Base-by-base conservation (phyloP, 2,888 invertebrate genomes). In the Pollenia angustigena region DNA sequence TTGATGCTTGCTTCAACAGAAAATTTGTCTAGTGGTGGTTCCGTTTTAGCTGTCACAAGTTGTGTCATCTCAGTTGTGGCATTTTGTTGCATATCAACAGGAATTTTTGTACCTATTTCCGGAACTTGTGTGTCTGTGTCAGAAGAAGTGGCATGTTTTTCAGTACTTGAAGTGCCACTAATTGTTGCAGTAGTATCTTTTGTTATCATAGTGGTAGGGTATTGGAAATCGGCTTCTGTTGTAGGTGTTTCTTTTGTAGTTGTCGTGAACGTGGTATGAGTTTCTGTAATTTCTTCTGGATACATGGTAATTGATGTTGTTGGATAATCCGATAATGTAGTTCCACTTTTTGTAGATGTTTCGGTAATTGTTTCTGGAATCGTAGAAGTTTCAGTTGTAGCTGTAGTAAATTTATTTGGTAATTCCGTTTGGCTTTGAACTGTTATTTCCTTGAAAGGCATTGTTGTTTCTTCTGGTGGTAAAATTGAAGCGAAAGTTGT, bases 311-410 rank as follows among this genome's bases (percentile, higher is more conserved):
- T 2, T 52, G 52, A 0, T 56, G 18, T 16, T 42, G 42, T 10
- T 42, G 62, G 16, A 32, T 4, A 32, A 42, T 87, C 87, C 80
- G 88, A 87, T 58, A 9, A 32, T 9, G 14, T 23, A 10, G n/a
- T 68, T 32, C 14, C 14, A 50, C 23, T 62, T 14, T 40, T 52
- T n/a, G 76, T 66, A 2, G 71, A 54, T 10, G 64, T 18, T 50
- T 76, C 54, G 42, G 52, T 60, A n/a, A 23, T 23, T 44, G 23
- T 46, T 46, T 64, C 52, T 32, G 58, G 71, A 16, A 18, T 6
- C 12, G 14, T 16, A 62, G 48, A 32, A 0, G 68, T 66, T 23
- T 11, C 18, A 60, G 52, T 14, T 40, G 44, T 56, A 18, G 42
- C 42, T 11, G 62, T 62, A 11, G 23, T 18, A 14, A 9, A 32